Conservation (phyloP, 2,888 invertebrate species). For the Synergus itoensis region DNA sequence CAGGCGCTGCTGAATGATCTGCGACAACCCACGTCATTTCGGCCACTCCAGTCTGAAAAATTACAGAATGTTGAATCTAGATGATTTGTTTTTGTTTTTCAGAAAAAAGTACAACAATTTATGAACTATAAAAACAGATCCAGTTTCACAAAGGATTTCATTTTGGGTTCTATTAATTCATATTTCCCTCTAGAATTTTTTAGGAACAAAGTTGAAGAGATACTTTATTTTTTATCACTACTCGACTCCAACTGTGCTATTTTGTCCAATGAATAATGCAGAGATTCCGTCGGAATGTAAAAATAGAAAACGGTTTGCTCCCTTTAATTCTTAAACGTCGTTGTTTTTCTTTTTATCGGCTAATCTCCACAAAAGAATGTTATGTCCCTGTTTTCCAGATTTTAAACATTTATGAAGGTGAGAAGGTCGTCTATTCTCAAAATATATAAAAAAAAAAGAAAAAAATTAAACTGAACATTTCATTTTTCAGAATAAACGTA, state of each 20-base stretch:
- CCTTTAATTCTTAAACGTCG: background rate
- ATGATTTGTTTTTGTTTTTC: background rate
- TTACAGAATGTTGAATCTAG: background rate
- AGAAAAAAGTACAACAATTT: too few species aligned
- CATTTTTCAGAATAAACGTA: background rate
- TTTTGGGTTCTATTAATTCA: too few species aligned
- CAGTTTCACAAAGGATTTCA: too few species aligned
- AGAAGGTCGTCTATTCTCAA: slow-evolving; percentile 24
- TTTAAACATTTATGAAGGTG: slow-evolving; percentile 34
- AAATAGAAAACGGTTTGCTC: slow-evolving; percentile 25
- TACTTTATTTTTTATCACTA: background rate
- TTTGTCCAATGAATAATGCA: slow-evolving; percentile 15
- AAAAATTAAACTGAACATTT: background rate
- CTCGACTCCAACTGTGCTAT: background rate
- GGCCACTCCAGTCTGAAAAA: slow-evolving; percentile 85
- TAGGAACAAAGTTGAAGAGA: background rate
- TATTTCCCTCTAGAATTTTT: background rate
- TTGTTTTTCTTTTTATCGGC: slow-evolving; percentile 10
- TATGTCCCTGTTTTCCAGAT: background rate
- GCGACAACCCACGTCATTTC: slow-evolving; percentile 96
- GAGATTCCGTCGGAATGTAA: background rate
- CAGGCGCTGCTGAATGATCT: slow-evolving; percentile 88
- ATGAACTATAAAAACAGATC: too few species aligned
- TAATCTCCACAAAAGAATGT: slow-evolving; percentile 19
- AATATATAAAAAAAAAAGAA: background rate